These are phyloP conservation scores for Monopterus albus DNA, from an alignment of 2,113 vertebrate genomes.

Conservation along the genomic window DNA sequence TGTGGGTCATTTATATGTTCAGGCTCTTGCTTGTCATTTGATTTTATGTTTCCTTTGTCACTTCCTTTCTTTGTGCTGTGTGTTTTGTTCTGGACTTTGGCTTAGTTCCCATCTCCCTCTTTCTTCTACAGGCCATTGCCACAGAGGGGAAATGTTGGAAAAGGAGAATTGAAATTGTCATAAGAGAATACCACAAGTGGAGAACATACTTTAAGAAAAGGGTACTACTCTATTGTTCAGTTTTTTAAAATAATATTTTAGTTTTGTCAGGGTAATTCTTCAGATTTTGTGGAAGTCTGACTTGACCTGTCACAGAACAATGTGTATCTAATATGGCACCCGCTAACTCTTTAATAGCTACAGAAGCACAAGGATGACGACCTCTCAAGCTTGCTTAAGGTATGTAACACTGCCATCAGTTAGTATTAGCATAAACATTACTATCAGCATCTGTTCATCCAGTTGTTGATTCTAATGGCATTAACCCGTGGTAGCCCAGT, in stretches of 20 bases:
- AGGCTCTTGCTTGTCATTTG: not conserved
- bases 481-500: constrained; percentile 23
- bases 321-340: not conserved
- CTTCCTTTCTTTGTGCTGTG: constrained; percentile 19
- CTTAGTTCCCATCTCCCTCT: constrained; percentile 22
- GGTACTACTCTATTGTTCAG: constrained; percentile 75
- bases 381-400: constrained; percentile 96
- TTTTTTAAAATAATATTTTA: not conserved
- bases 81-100: not conserved
- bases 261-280: not conserved
- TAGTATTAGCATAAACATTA: not conserved
- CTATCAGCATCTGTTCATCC: constrained; percentile 4
- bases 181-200: constrained; percentile 98
- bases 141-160: constrained; percentile 95
- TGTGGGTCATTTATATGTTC: not conserved
- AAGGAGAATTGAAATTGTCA: constrained; percentile 94
- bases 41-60: not conserved
- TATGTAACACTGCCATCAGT: constrained; percentile 65
- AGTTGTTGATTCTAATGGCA: constrained; percentile 14
- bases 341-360: constrained; percentile 79
- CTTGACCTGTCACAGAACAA: constrained; percentile 2
- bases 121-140: constrained; percentile 83
- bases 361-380: constrained; percentile 98
- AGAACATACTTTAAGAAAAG: constrained; percentile 99
- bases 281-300: not conserved